A percentile compares a stretch with the other conserved stretches of the same genome.
phyloP scores from a whole-genome alignment of 2,113 vertebrate genomes.

The Burhinus bistriatus region DNA sequence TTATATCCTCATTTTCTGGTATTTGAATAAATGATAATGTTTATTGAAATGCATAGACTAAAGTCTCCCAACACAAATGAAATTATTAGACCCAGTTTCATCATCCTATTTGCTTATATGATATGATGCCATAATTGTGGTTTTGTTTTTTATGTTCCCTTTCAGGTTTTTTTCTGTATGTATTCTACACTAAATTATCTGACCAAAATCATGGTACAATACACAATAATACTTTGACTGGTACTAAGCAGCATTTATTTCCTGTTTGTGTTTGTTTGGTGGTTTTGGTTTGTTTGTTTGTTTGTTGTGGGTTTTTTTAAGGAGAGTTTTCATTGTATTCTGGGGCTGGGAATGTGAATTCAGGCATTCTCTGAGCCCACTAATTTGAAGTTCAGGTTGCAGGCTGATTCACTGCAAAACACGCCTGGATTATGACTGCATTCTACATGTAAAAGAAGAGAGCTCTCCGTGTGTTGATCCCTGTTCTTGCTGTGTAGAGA shows the following conservation, averaged over 20 bases:
- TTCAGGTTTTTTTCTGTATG: neutral
- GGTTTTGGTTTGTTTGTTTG: neutral
- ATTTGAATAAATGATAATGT: neutral
- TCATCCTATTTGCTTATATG: neutral
- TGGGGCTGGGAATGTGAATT: neutral
- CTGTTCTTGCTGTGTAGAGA: neutral
- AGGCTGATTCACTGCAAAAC: neutral
- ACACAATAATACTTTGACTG: neutral
- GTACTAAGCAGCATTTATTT: neutral
- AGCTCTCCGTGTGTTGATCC: neutral
- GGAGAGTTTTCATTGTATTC: neutral
- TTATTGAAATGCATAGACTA: neutral
- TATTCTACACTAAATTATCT: neutral
- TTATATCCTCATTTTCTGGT: neutral
- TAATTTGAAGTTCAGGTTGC: neutral
- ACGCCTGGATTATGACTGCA: neutral
- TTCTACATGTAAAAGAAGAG: neutral
- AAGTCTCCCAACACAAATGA: neutral
- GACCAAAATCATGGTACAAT: neutral
- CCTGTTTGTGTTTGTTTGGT: neutral
- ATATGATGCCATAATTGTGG: neutral
- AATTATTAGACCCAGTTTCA: neutral
- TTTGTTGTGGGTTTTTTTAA: neutral
- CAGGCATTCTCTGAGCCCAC: neutral
- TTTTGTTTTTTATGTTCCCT: neutral